A percentile compares a stretch with the other conserved stretches of the same genome.
Conservation (phyloP, 2,113 vertebrate species). For the Lepus americanus region DNA sequence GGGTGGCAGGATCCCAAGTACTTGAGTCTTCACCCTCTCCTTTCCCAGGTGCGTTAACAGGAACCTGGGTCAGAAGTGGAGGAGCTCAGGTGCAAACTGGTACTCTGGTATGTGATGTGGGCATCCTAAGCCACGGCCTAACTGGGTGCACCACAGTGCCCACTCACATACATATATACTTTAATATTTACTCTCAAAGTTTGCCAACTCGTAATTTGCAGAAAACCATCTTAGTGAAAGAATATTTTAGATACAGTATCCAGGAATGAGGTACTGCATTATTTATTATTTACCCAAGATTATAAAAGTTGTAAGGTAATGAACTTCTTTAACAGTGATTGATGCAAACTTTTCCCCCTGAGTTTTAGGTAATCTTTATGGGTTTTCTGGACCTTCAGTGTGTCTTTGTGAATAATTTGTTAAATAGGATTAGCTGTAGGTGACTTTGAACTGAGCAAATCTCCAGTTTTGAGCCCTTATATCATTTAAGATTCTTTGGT, state of each 20-base stretch:
- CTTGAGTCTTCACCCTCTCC: too few species aligned
- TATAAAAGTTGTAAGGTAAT: background rate
- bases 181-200: background rate
- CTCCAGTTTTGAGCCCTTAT: background rate
- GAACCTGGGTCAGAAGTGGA: too few species aligned
- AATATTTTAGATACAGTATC: slow-evolving; percentile 10
- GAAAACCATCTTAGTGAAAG: slow-evolving; percentile 1
- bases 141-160: too few species aligned
- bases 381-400: slow-evolving; percentile 1
- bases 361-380: background rate
- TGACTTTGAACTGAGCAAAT: slow-evolving; percentile 45
- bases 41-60: too few species aligned
- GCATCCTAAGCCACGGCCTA: too few species aligned
- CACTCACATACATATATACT: too few species aligned
- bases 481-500: slow-evolving; percentile 17
- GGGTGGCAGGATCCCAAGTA: too few species aligned
- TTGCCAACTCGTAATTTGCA: background rate
- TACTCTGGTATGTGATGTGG: too few species aligned
- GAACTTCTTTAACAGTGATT: background rate
- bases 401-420: slow-evolving; percentile 5
- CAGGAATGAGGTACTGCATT: background rate
- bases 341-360: background rate
- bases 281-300: background rate
- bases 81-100: too few species aligned
- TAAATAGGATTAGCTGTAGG: background rate